These are phyloP conservation scores for Spilogale gracilis DNA, from an alignment of 2,113 vertebrate genomes.

Conservation along the genomic window DNA sequence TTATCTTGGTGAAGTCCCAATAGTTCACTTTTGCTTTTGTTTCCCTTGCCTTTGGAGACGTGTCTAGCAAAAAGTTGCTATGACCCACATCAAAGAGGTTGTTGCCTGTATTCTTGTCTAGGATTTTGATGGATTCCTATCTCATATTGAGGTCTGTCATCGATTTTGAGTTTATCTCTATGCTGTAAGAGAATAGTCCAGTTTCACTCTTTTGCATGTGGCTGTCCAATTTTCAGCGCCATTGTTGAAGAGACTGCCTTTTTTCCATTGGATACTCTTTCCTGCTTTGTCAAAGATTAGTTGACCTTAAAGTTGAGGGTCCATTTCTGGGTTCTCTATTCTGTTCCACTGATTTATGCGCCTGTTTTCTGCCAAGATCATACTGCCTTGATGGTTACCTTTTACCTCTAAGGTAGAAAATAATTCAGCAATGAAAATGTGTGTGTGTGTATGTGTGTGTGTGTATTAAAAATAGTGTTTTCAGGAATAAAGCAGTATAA, in stretches of 20 bases:
- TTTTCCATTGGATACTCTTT: background rate
- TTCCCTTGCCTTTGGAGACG: background rate
- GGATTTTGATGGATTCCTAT: background rate
- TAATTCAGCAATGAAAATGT: background rate
- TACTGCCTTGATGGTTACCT: background rate
- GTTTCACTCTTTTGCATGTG: background rate
- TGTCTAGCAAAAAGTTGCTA: background rate
- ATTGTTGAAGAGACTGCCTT: background rate
- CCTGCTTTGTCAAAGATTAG: background rate
- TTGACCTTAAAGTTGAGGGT: background rate
- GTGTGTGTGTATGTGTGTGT: fast-evolving
- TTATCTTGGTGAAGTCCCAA: background rate
- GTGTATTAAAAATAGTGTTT: background rate
- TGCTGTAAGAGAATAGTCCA: background rate
- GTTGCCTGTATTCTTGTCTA: background rate
- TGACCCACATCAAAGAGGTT: background rate
- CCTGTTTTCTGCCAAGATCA: background rate
- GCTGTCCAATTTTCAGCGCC: background rate
- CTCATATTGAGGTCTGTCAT: background rate
- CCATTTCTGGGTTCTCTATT: background rate
- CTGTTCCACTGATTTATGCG: background rate
- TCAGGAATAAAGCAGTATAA: background rate
- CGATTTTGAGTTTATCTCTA: background rate
- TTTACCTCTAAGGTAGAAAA: background rate
- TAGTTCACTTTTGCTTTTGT: background rate